A percentile compares a stretch with the other conserved stretches of the same genome.
Conservation (phyloP, 2,888 invertebrate genomes). For the Morinoia aosen region DNA sequence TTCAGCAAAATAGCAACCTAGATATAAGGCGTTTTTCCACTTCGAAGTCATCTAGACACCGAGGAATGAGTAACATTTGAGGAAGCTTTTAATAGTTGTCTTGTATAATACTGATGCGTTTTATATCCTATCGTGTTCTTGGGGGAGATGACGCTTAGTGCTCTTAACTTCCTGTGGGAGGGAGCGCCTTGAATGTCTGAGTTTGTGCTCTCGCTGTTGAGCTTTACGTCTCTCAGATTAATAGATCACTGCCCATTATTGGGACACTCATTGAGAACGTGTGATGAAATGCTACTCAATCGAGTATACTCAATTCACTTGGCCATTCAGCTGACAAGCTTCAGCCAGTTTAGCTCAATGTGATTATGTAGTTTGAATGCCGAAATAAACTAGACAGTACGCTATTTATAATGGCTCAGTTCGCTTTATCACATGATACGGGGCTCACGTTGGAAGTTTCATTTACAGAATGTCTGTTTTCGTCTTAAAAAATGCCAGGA, state of each 20-base stretch:
- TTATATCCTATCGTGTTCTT: not conserved
- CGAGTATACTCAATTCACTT: not conserved
- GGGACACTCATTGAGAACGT: not conserved
- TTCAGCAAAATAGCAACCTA: too few species aligned
- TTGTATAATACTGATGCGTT: not conserved
- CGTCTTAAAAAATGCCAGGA: not conserved
- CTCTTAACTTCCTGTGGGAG: not conserved
- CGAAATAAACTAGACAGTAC: not conserved
- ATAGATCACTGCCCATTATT: not conserved
- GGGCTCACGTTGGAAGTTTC: not conserved
- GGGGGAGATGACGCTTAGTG: not conserved
- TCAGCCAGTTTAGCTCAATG: not conserved
- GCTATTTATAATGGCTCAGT: not conserved
- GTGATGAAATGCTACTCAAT: not conserved
- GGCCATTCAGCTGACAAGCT: not conserved
- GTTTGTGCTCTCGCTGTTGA: not conserved
- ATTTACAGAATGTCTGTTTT: not conserved
- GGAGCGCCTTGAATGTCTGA: not conserved
- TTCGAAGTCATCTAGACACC: too few species aligned
- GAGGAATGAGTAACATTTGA: too few species aligned
- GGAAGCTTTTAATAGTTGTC: not conserved
- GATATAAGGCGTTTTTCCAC: too few species aligned
- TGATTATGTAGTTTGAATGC: not conserved
- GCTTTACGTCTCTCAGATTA: not conserved
- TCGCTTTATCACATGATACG: not conserved